Evolutionary conservation across 2,888 invertebrate species (phyloP), one percentile per base, ranked within the genome.

Genomic region (Platycheirus albimanus): DNA sequence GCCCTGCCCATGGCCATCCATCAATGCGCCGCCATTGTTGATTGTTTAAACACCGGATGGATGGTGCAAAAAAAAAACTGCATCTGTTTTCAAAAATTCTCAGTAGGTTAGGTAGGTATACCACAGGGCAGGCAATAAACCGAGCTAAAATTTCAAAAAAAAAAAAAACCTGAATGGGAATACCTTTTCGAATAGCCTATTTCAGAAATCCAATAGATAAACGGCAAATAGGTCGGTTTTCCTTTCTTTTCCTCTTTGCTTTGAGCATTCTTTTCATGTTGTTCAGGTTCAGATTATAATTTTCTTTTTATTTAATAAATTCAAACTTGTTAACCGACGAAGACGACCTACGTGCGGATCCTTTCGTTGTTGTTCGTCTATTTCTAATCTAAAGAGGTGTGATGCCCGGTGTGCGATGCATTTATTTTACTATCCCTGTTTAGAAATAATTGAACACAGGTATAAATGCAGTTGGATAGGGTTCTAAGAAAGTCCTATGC

Each of bases 51-150:
- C 1, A 51, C 52, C 52, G 52, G 33, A 52, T 52, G 30, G 17
- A 30, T 52, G 52, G 17, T 52, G 33, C 52, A 52, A 52, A 41
- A 13, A 13, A 41, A 52, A 33, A 51, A 30, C 45, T 30, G 17
- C 52, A 52, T 52, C 52, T 52, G 52, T 17, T 11, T 24, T 13
- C 5, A 13, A 24, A n/a, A 6, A n/a, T 13, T 41, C 11, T 17
- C 8, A n/a, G n/a, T n/a, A n/a, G n/a, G n/a, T n/a, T n/a, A n/a
- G n/a, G n/a, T n/a, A n/a, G n/a, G n/a, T n/a, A 24, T 24, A 6
- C 24, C 3, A 6, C 6, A 24, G 6, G 6, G 6, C 3, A 24
- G 24, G 24, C 24, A 24, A 24, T 24, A 24, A 24, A 24, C 13
- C 41, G 41, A 41, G 6, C 43, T 17, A 43, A 3, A 1, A 43